These are phyloP conservation scores for Dasypus novemcinctus DNA, from an alignment of 2,113 vertebrate genomes.

Conservation along the genomic window DNA sequence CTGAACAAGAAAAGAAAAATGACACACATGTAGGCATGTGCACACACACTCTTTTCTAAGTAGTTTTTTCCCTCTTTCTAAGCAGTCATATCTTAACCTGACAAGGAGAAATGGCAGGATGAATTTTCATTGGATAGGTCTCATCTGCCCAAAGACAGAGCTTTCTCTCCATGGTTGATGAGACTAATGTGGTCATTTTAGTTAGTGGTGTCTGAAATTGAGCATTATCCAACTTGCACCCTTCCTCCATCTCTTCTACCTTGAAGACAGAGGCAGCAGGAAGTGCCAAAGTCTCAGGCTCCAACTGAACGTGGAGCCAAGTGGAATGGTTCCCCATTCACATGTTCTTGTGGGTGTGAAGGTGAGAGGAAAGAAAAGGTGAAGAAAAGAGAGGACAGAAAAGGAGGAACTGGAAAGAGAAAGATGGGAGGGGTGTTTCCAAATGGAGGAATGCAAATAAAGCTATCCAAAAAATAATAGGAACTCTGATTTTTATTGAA, in stretches of 20 bases:
- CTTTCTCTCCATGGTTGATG: not conserved
- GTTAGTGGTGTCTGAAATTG: not conserved
- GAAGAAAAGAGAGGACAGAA: not conserved
- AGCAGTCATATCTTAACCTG: conserved; percentile 11
- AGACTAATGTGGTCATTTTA: not conserved
- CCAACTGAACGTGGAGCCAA: not conserved
- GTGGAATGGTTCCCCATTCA: not conserved
- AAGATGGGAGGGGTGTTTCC: not conserved
- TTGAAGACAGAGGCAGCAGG: not conserved
- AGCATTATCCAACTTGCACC: not conserved
- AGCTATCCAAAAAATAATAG: conserved; percentile 24
- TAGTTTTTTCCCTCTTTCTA: not conserved
- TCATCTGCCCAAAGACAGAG: not conserved
- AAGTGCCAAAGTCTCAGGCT: not conserved
- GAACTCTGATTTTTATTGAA: not conserved
- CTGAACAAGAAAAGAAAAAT: conserved; percentile 23
- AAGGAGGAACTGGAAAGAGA: conserved; percentile 3
- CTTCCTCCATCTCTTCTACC: not conserved
- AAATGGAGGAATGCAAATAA: conserved; percentile 26
- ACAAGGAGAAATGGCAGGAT: not conserved
- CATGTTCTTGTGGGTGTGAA: not conserved
- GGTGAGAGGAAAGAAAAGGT: conserved; percentile 1
- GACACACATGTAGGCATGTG: too few species aligned
- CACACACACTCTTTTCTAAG: not conserved
- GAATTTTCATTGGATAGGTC: not conserved